Base-by-base conservation (phyloP, 2,797 vertebrate genomes). In the Jordanella pulchra region DNA sequence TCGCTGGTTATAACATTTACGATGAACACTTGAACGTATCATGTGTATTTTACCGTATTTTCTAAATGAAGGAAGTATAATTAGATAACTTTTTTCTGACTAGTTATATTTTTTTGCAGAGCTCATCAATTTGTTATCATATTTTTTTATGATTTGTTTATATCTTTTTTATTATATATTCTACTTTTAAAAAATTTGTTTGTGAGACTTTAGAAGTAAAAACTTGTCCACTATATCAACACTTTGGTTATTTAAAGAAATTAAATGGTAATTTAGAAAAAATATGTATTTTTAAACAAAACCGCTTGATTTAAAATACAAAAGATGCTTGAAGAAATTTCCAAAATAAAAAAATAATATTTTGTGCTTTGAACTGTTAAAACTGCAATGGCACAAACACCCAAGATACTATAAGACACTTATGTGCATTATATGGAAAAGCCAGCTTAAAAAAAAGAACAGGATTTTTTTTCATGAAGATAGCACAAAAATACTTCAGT, bases 1-100 rank as follows among this genome's bases (percentile, higher is more conserved):
- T 23, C 47, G 6, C 0, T 30, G 11, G n/a, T 42, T 1, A 0
- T 39, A 7, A 14, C 2, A 58, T 72, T 78, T 78, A 81, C 85
- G 54, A 25, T 15, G 27, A 50, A 50, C 0, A 6, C 2, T 0
- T 86, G 76, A 91, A 90, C 10, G 79, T 76, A 71, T 1, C 86
- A 65, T 17, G 50, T 55, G n/a, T 15, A 64, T 60, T 77, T 78
- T 88, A 86, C 82, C 80, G 80, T 79, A 70, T 84, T 87, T 69
- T 12, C 56, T 14, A 35, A 54, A 64, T n/a, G 69, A 73, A 2
- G 27, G 0, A 54, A 73, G 45, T 39, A 21, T 72, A 42, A 56
- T 32, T 30, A 50, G 27, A 63, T 25, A 23, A 0, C 15, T 61
- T 44, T 58, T 9, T 44, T 7, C 2, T 50, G 39, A 68, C 1